These are phyloP conservation scores for Ceyx erithaca DNA, from an alignment of 2,797 vertebrate genomes.

Conservation along the genomic window DNA sequence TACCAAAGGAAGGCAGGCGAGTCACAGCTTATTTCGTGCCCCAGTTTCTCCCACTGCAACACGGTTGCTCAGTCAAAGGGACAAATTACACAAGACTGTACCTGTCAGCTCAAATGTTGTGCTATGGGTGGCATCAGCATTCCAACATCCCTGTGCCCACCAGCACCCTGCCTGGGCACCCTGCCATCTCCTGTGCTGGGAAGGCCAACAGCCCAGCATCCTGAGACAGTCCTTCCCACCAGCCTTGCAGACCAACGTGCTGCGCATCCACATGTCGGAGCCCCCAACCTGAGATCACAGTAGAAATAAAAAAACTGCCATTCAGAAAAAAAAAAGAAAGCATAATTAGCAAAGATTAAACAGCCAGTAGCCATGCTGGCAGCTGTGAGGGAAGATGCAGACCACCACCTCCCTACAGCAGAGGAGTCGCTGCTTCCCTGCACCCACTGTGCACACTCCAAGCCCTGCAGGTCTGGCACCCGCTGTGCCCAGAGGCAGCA, in stretches of 20 bases:
- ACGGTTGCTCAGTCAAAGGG: not conserved
- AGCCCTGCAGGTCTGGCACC: rapidly evolving
- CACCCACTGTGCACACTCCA: rapidly evolving
- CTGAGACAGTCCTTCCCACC: rapidly evolving
- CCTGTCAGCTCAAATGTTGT: not conserved
- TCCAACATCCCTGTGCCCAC: not conserved
- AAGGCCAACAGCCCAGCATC: not conserved
- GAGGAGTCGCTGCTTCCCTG: not conserved
- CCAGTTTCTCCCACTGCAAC: not conserved
- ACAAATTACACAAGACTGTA: not conserved
- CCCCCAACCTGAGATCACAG: not conserved
- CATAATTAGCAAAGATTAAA: not conserved
- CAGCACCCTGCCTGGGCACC: not conserved
- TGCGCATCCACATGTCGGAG: rapidly evolving
- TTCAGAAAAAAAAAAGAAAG: not conserved
- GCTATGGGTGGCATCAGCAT: not conserved
- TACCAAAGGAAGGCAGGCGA: not conserved
- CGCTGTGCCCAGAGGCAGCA: rapidly evolving
- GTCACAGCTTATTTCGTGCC: not conserved
- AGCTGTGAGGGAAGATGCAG: not conserved
- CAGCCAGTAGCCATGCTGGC: not conserved
- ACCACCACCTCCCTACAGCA: not conserved
- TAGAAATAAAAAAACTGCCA: not conserved
- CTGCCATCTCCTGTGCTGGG: not conserved
- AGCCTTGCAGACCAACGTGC: rapidly evolving